phyloP scores from a whole-genome alignment of 2,113 vertebrate species.

The Xiphophorus hellerii region DNA sequence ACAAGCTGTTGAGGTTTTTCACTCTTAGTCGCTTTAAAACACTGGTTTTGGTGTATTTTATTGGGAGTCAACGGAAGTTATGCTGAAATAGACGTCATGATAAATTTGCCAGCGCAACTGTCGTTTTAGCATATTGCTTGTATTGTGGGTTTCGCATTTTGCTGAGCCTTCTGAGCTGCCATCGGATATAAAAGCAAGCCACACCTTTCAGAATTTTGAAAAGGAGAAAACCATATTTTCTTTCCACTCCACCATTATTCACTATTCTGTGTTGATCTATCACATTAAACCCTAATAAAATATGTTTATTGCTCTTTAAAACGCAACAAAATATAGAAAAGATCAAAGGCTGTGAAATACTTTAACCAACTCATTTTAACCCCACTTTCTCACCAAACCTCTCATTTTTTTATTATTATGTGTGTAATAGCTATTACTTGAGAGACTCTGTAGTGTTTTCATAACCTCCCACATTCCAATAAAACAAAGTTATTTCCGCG shows the following conservation, averaged over 20 bases:
- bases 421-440: constrained; percentile 20
- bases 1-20: not conserved
- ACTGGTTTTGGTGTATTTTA: not conserved
- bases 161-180: too few relatives aligned
- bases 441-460: constrained; percentile 19
- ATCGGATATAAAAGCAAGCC: too few relatives aligned
- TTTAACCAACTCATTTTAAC: not conserved
- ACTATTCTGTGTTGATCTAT: too few relatives aligned
- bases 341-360: not conserved
- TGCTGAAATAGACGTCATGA: too few relatives aligned
- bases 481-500: not conserved
- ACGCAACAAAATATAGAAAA: not conserved
- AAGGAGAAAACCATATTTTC: too few relatives aligned
- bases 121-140: too few relatives aligned
- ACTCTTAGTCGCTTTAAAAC: not conserved
- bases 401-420: constrained; percentile 4
- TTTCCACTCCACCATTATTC: too few relatives aligned
- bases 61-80: not conserved
- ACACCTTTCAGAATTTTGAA: too few relatives aligned
- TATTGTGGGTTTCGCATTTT: too few relatives aligned
- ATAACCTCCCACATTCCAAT: constrained; percentile 31
- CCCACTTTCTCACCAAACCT: not conserved
- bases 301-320: too few relatives aligned
- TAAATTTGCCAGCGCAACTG: too few relatives aligned
- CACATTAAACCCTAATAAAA: too few relatives aligned